These are phyloP conservation scores for Corythornis vintsioides DNA, from an alignment of 2,113 vertebrate genomes.

Conservation along the genomic window DNA sequence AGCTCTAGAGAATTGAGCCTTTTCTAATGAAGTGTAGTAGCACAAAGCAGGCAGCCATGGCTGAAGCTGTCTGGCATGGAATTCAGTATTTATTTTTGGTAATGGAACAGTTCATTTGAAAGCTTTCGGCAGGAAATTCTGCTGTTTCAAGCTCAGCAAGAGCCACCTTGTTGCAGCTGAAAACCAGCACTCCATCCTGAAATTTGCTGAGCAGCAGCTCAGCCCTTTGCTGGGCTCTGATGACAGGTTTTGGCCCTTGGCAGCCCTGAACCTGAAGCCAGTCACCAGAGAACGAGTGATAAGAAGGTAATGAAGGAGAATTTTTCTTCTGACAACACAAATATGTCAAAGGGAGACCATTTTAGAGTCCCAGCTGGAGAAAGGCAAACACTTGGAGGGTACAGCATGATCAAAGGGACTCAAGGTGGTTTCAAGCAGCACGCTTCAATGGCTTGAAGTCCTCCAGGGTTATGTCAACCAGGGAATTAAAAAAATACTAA, in stretches of 20 bases:
- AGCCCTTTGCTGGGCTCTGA: neutral
- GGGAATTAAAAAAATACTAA: neutral
- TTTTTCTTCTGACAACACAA: neutral
- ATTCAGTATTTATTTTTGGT: constrained; percentile 68
- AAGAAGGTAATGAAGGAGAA: neutral
- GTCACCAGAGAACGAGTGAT: neutral
- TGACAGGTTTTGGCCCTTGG: neutral
- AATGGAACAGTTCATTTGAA: constrained; percentile 56
- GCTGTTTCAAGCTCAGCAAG: constrained; percentile 10
- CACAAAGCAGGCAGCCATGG: constrained; percentile 46
- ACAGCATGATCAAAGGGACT: neutral
- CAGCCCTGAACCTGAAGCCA: neutral
- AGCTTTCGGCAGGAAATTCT: constrained; percentile 58
- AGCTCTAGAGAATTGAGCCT: constrained; percentile 63
- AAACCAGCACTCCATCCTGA: neutral
- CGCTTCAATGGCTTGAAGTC: neutral
- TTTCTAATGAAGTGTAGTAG: constrained; percentile 53
- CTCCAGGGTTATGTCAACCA: neutral
- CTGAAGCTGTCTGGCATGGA: constrained; percentile 37
- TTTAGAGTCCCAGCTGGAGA: neutral
- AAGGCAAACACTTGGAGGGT: neutral
- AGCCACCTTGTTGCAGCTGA: constrained; percentile 1
- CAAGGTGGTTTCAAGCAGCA: constrained; percentile 7
- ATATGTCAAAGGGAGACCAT: neutral
- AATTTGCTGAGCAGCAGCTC: neutral